Percentiles rank a stretch among this genome's conserved stretches.
Conservation (phyloP, 2,888 invertebrate genomes). For the Chaetoderma sp. region DNA sequence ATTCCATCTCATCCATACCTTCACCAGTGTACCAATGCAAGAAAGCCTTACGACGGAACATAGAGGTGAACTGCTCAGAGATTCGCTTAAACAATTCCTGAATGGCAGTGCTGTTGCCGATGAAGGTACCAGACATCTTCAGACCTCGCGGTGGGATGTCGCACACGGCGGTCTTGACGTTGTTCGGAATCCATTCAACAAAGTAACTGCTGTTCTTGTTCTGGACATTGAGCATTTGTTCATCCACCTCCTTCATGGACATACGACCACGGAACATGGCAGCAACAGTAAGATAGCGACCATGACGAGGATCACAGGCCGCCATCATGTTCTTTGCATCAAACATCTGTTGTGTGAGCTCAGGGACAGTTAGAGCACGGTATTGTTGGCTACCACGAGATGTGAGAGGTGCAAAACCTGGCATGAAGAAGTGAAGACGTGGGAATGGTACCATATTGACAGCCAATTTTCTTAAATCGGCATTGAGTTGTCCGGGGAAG, state of each 20-base stretch:
- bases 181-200: constrained; percentile 93
- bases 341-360: constrained; percentile 88
- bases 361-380: constrained; percentile 77
- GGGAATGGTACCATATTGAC: constrained; percentile 88
- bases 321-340: constrained; percentile 98
- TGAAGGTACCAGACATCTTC: constrained; percentile 81
- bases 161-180: constrained; percentile 90
- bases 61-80: constrained; percentile 78
- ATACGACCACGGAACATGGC: constrained; percentile 90
- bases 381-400: constrained; percentile 70
- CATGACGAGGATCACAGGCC: constrained; percentile 92
- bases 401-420: constrained; percentile 83
- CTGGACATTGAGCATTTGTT: constrained; percentile 93
- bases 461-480: constrained; percentile 76
- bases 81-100: constrained; percentile 60
- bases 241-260: constrained; percentile 93
- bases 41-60: constrained; percentile 97
- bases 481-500: constrained; percentile 77
- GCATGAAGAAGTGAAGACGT: constrained; percentile 69
- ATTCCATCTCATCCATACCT: too few species aligned
- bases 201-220: constrained; percentile 91
- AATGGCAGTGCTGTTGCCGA: constrained; percentile 3
- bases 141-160: constrained; percentile 92
- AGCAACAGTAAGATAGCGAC: constrained; percentile 86
- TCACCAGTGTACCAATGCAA: constrained; percentile 98